These are phyloP conservation scores for Cryptotis parvus DNA, from an alignment of 2,113 vertebrate genomes.

Conservation along the genomic window DNA sequence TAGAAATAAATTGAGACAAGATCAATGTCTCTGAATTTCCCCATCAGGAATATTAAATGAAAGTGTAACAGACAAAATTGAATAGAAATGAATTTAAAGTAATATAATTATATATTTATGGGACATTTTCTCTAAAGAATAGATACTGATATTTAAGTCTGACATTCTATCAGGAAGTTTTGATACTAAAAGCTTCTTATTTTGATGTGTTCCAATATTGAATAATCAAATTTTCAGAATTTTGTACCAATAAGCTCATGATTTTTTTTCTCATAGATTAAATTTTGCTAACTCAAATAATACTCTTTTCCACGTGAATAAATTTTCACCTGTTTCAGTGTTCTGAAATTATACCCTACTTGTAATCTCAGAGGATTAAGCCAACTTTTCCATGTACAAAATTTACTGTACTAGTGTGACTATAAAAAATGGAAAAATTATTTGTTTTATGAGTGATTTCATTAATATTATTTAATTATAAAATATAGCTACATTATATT, in stretches of 20 bases:
- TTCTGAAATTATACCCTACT: neutral
- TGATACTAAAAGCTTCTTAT: slow-evolving; percentile 6
- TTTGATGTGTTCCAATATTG: slow-evolving; percentile 29
- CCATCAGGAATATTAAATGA: slow-evolving; percentile 38
- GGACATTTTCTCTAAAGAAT: slow-evolving; percentile 45
- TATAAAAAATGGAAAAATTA: neutral
- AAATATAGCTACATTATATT: neutral
- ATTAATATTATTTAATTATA: slow-evolving; percentile 1
- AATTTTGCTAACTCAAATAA: slow-evolving; percentile 28
- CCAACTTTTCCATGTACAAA: neutral
- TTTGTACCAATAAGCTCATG: neutral
- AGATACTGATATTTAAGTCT: slow-evolving; percentile 31
- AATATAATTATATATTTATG: slow-evolving; percentile 46
- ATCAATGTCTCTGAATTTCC: slow-evolving; percentile 41
- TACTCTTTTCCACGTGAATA: neutral
- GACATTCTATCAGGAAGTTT: slow-evolving; percentile 13
- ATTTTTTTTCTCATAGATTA: slow-evolving; percentile 34
- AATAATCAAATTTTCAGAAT: slow-evolving; percentile 49
- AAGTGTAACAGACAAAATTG: slow-evolving; percentile 40
- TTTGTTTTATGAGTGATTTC: neutral
- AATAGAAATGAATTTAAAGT: slow-evolving; percentile 57
- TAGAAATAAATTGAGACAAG: slow-evolving; percentile 56
- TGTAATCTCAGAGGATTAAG: slow-evolving; percentile 10
- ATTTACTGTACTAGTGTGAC: neutral
- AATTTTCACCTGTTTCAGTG: slow-evolving; percentile 34